A percentile compares a stretch with the other conserved stretches of the same genome.
phyloP scores from a whole-genome alignment of 2,797 vertebrate species.

The Acanthurus tractus region DNA sequence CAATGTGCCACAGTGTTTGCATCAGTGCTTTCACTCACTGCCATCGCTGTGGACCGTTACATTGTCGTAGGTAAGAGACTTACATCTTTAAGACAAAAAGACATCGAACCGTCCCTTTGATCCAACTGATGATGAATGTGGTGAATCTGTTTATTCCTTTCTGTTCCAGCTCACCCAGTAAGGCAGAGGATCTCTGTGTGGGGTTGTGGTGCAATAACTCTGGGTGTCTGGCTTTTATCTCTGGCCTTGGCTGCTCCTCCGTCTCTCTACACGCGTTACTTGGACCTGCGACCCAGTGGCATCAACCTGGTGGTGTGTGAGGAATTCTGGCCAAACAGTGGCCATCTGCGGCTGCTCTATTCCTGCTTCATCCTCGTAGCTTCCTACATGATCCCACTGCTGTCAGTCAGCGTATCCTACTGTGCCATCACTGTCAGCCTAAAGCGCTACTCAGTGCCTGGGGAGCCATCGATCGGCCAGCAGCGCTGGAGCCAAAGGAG shows the following conservation, averaged over 20 bases:
- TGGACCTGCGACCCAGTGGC: slow-evolving; percentile 84
- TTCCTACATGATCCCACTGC: slow-evolving; percentile 87
- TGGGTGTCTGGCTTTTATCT: slow-evolving; percentile 84
- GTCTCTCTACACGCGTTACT: slow-evolving; percentile 80
- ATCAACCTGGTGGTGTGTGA: slow-evolving; percentile 86
- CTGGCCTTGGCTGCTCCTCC: slow-evolving; percentile 84
- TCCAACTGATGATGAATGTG: background rate
- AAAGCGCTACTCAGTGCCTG: slow-evolving; percentile 79
- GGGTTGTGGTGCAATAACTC: slow-evolving; percentile 79
- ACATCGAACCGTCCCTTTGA: too few relatives aligned
- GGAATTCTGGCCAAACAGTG: slow-evolving; percentile 85
- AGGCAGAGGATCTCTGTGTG: slow-evolving; percentile 82
- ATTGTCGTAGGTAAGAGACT: slow-evolving; percentile 81
- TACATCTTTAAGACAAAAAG: too few relatives aligned
- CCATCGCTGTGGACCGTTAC: slow-evolving; percentile 89
- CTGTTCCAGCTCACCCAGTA: slow-evolving; percentile 82
- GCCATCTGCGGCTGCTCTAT: slow-evolving; percentile 82
- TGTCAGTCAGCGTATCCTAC: slow-evolving; percentile 86
- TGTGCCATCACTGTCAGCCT: slow-evolving; percentile 85
- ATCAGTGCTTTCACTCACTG: slow-evolving; percentile 87
- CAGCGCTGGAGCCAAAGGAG: slow-evolving; percentile 83
- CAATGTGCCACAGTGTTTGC: slow-evolving; percentile 87
- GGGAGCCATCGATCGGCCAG: slow-evolving; percentile 76
- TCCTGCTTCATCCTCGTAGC: slow-evolving; percentile 82
- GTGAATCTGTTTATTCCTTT: background rate